Base-by-base conservation (phyloP, 2,797 vertebrate species). In the Chelonia mydas region DNA sequence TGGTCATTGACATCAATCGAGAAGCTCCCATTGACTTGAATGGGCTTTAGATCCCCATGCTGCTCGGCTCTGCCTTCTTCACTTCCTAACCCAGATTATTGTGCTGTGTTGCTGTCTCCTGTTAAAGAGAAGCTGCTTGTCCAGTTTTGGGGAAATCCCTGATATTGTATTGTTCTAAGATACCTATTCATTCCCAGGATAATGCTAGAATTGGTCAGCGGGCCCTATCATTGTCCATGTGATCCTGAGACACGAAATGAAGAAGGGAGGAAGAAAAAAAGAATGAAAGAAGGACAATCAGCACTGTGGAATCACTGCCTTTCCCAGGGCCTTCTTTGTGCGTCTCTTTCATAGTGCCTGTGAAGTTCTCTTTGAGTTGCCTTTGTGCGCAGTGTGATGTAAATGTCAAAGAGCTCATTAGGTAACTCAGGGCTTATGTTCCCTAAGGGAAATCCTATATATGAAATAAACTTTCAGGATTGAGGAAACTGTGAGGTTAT, bases 391-490 rank as follows among this genome's bases (percentile, higher is more conserved):
- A 16, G 2, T 49, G 53, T 92, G 93, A 90, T 17, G 84, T 86
- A 91, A 72, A 68, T 68, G 41, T 65, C 41, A 11, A 25, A 50
- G 41, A 50, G 11, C 55, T 50, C 45, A 82, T 4, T 9, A 78
- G 33, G 54, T 12, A 79, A 37, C 15, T 57, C 81, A 5, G 7
- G 81, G 50, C 7, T 88, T 88, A 45, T 27, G 54, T 37, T 25
- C 53, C 49, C 77, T 47, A 19, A 27, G 33, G 61, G 13, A 84
- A 78, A 21, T 13, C 45, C 33, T 84, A 27, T 49, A 84, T 95
- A 77, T 45, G 94, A 89, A 96, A 95, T 65, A 88, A 94, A 80
- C 55, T 51, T 65, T 95, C 94, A 85, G 88, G 90, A 28, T 86
- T 9, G 61, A 94, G 92, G 76, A 83, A 76, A 82, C 50, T 1